Evolutionary conservation across 1,140 invertebrate genomes (phyloP).

Genomic region (Aphaenogaster floridana): DNA sequence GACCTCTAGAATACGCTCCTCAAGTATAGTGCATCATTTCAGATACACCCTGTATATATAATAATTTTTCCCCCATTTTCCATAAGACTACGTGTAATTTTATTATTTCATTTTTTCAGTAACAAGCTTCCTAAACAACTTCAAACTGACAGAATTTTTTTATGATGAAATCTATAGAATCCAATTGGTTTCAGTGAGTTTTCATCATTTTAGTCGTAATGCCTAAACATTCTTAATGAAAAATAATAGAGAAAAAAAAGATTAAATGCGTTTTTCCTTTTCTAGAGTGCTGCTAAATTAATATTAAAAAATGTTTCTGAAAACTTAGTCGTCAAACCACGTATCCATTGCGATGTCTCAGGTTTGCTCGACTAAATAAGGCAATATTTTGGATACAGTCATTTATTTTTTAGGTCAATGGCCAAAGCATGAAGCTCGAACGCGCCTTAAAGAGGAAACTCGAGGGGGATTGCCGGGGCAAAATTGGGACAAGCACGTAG

Average conservation of each 20-base stretch:
- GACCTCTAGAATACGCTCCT: too few relatives aligned
- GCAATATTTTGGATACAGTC: neutral
- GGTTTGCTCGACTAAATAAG: neutral
- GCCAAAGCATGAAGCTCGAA: conserved; percentile 18
- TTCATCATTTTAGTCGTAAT: too few relatives aligned
- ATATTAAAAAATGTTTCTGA: neutral
- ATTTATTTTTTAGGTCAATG: conserved; percentile 37
- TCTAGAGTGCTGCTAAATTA: neutral
- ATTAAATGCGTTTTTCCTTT: neutral
- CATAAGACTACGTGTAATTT: too few relatives aligned
- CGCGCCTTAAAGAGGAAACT: conserved; percentile 11
- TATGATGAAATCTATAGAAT: too few relatives aligned
- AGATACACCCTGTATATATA: too few relatives aligned
- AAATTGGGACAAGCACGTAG: conserved; percentile 42
- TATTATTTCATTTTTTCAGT: too few relatives aligned
- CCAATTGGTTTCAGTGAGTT: too few relatives aligned
- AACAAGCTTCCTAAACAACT: too few relatives aligned
- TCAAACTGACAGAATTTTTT: too few relatives aligned
- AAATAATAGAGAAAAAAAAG: neutral
- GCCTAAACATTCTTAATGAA: neutral
- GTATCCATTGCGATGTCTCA: neutral
- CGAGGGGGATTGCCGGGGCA: neutral
- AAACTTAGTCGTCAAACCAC: neutral
- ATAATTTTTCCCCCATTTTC: too few relatives aligned
- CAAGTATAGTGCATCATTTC: too few relatives aligned